Conservation (phyloP, 64 coral and sea anemone species). For the Montipora foliosa region DNA sequence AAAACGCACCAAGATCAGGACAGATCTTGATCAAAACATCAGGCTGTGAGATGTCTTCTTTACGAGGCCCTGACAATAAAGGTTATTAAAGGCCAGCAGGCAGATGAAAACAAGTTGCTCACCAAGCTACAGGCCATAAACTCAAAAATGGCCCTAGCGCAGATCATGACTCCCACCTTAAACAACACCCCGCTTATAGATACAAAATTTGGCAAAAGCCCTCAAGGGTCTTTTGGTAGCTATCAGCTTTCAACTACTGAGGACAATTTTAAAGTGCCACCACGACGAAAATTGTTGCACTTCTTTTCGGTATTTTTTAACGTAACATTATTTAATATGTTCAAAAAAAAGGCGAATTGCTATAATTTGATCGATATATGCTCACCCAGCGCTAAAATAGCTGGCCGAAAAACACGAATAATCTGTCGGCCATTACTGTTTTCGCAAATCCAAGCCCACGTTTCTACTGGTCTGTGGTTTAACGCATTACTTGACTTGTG, state of each 20-base stretch:
- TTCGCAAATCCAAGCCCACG: background rate
- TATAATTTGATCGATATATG: background rate
- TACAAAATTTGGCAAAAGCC: conserved; percentile 25
- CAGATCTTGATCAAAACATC: too few species aligned
- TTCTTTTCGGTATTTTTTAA: too few species aligned
- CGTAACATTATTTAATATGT: too few species aligned
- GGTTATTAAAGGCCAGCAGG: background rate
- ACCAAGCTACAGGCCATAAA: background rate
- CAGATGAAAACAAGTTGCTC: background rate
- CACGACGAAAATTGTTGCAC: too few species aligned
- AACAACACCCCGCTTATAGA: background rate
- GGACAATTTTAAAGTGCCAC: conserved; percentile 1
- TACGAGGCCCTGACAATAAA: background rate
- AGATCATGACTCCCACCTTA: background rate
- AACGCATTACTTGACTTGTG: too few species aligned
- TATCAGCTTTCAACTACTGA: conserved; percentile 5
- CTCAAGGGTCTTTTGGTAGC: background rate
- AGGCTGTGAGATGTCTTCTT: conserved; percentile 1
- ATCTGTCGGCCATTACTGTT: conserved; percentile 19
- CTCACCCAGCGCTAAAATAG: background rate
- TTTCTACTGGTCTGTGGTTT: too few species aligned
- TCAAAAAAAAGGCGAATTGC: too few species aligned
- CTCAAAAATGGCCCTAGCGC: conserved; percentile 49
- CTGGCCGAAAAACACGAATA: background rate
- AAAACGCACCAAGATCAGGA: too few species aligned